Percentiles rank a stretch among this genome's conserved stretches.
These are phyloP conservation scores for Emydura subglobosa DNA, from an alignment of 2,113 vertebrate genomes.

Conservation along the genomic window DNA sequence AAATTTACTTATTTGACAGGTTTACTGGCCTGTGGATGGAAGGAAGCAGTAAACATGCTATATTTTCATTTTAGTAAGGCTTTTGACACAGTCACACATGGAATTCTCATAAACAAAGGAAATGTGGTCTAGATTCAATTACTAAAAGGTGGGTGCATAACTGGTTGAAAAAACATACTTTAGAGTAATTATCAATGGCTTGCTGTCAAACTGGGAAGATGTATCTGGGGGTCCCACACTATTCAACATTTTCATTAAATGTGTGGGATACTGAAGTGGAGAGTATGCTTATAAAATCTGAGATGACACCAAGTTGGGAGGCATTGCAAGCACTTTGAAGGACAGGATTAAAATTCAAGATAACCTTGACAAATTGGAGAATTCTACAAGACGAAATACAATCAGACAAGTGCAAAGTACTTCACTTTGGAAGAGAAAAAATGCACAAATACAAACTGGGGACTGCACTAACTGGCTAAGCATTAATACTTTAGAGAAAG, in stretches of 20 bases:
- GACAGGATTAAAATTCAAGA: background rate
- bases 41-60: background rate
- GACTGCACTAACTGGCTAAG: background rate
- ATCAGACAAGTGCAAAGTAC: background rate
- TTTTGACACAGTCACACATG: background rate
- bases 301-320: background rate
- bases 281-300: background rate
- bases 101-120: background rate
- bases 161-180: background rate
- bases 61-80: background rate
- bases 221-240: background rate
- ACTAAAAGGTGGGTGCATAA: background rate
- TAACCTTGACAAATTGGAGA: background rate
- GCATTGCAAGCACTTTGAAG: background rate
- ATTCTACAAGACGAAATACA: background rate
- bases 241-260: background rate
- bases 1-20: background rate
- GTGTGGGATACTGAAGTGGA: background rate
- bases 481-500: background rate
- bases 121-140: background rate
- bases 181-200: background rate
- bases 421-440: background rate
- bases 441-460: background rate
- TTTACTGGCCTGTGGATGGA: background rate
- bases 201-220: background rate